Evolutionary conservation across 2,113 vertebrate genomes (phyloP), one percentile per base, ranked within the genome.

Genomic region (Apistogramma diplotaenia): DNA sequence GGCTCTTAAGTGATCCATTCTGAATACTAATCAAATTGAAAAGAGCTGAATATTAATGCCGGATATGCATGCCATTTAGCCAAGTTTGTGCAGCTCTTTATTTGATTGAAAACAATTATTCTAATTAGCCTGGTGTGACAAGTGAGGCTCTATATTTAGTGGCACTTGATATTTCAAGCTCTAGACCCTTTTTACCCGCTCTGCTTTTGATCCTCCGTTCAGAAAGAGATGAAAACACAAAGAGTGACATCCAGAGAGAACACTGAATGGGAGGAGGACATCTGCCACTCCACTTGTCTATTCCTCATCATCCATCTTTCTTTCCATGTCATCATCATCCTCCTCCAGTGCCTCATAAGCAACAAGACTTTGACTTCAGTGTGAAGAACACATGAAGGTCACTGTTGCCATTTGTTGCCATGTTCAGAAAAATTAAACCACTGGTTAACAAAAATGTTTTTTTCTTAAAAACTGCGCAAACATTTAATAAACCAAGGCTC

Each of bases 171-270:
- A 91, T 87, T 83, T 90, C 67, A 72, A 86, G 76, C 79, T 70
- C 10, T 19, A 79, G 78, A 89, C 53, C 85, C 83, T 85, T 35
- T 12, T 76, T 49, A 54, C 37, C 83, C 81, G 23, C 10, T 37
- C 74, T 49, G 55, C 81, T 76, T 94, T 93, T 91, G 84, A 91
- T 91, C 84, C 49, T 76, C 27, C 58, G 65, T 89, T 85, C 81
- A 89, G 71, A 85, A 76, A 51, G 25, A 88, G 87, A 92, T 93
- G 90, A 93, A 93, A 90, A 87, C 82, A 93, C 86, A 87, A 81
- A 74, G 86, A 91, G 83, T 86, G 89, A 92, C 85, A 91, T 75
- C 76, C 77, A 85, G 60, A 29, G 81, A 85, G 35, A 58, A 60
- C 21, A 35, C 59, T 83, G 62, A 89, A 86, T 70, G 25, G 79